Percentiles rank a stretch among this genome's conserved stretches.
These are phyloP conservation scores for Xestia ashworthii DNA, from an alignment of 2,888 invertebrate species.

Conservation along the genomic window DNA sequence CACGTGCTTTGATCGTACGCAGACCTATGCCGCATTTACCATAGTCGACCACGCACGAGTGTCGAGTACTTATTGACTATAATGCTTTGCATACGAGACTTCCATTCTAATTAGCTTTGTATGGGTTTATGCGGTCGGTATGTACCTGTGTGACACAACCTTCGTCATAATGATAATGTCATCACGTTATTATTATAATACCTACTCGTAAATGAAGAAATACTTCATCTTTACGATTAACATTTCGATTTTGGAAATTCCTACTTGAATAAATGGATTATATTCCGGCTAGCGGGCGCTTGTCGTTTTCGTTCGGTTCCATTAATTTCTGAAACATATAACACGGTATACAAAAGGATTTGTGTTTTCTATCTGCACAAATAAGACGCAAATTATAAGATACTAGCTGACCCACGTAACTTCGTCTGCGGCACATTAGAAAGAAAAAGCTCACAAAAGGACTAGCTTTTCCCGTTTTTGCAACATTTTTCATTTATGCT, in stretches of 20 bases:
- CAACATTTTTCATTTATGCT: no score
- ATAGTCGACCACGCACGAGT: conserved; percentile 58
- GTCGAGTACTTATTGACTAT: conserved; percentile 73
- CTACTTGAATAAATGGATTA: neutral
- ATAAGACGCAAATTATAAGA: no score
- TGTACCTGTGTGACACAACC: conserved; percentile 58
- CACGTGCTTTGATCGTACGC: conserved; percentile 76
- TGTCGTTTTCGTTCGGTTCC: neutral
- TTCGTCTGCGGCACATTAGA: no score
- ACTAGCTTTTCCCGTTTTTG: no score
- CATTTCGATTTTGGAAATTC: neutral
- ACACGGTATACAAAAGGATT: neutral
- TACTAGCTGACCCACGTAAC: no score
- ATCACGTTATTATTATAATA: conserved; percentile 50
- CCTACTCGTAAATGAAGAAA: conserved; percentile 37
- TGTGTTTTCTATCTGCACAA: no score
- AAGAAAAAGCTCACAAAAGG: no score
- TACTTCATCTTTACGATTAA: conserved; percentile 13
- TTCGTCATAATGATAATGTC: conserved; percentile 43
- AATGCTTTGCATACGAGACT: conserved; percentile 74
- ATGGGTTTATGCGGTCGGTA: conserved; percentile 73
- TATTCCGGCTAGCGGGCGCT: neutral
- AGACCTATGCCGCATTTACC: conserved; percentile 68
- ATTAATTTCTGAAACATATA: conserved; percentile 5
- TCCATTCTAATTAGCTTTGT: conserved; percentile 83